phyloP scores from a whole-genome alignment of 2,113 vertebrate genomes.

The Trichechus manatus region DNA sequence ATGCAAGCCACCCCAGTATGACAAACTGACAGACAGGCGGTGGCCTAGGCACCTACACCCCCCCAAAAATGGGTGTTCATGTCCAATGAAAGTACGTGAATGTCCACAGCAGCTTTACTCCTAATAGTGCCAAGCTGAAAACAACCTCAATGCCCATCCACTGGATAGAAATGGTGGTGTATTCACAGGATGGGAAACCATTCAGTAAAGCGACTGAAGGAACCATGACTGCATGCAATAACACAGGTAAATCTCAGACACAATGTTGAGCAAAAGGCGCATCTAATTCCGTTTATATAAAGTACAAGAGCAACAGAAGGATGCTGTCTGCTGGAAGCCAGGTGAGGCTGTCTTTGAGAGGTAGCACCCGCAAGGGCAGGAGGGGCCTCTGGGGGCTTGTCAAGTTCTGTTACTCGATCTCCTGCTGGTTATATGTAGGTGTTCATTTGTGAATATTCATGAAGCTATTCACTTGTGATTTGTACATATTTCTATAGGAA shows the following conservation, averaged over 20 bases:
- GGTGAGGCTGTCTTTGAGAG: not conserved
- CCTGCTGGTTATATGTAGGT: not conserved
- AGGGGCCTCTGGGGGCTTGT: not conserved
- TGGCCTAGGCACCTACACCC: not conserved
- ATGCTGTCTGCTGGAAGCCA: not conserved
- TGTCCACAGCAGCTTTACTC: not conserved
- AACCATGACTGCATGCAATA: not conserved
- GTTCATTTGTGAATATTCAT: not conserved
- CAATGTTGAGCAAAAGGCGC: not conserved
- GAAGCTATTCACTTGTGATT: not conserved
- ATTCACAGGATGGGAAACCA: too few species aligned
- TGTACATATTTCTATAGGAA: not conserved
- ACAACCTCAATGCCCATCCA: not conserved
- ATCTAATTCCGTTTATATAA: not conserved
- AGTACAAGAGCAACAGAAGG: not conserved
- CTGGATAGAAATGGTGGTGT: not conserved
- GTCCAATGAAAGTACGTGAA: not conserved
- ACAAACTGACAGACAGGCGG: not conserved
- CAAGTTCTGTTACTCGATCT: not conserved
- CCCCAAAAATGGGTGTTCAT: not conserved
- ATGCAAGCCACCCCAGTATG: not conserved
- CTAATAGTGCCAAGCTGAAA: not conserved
- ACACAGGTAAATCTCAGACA: not conserved
- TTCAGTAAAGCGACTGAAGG: too few species aligned
- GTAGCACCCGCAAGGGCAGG: not conserved